Percentiles rank a stretch among this genome's conserved stretches.
Conservation (phyloP, 2,113 vertebrate genomes). For the Elanoides forficatus region DNA sequence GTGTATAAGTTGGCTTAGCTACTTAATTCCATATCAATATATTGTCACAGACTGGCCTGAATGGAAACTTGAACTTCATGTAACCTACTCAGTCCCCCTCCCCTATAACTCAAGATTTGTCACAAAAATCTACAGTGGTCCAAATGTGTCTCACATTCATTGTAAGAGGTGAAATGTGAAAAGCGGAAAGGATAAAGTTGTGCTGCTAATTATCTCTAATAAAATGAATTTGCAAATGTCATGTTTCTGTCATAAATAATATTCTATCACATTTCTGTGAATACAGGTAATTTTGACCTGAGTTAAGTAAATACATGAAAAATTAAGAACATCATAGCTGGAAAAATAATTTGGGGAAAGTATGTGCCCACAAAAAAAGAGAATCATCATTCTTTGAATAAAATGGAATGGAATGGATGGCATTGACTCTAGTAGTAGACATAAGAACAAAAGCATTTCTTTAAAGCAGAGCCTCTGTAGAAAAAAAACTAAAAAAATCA, state of each 20-base stretch:
- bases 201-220: neutral
- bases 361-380: neutral
- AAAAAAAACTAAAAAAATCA: too few relatives aligned
- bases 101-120: neutral
- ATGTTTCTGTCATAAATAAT: neutral
- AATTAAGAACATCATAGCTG: neutral
- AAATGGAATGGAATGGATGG: neutral
- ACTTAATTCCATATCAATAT: neutral
- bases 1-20: neutral
- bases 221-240: neutral
- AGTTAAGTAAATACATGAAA: neutral
- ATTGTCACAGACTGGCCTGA: neutral
- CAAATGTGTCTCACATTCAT: neutral
- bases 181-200: neutral
- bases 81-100: fast-evolving
- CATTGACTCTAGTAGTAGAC: neutral
- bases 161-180: neutral
- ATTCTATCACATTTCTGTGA: neutral
- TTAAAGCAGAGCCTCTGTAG: neutral
- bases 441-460: neutral
- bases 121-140: neutral
- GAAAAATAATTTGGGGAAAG: neutral
- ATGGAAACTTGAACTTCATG: neutral
- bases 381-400: neutral
- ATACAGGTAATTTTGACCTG: neutral